phyloP scores from a whole-genome alignment of 2,888 invertebrate species.

The Microctonus brassicae region DNA sequence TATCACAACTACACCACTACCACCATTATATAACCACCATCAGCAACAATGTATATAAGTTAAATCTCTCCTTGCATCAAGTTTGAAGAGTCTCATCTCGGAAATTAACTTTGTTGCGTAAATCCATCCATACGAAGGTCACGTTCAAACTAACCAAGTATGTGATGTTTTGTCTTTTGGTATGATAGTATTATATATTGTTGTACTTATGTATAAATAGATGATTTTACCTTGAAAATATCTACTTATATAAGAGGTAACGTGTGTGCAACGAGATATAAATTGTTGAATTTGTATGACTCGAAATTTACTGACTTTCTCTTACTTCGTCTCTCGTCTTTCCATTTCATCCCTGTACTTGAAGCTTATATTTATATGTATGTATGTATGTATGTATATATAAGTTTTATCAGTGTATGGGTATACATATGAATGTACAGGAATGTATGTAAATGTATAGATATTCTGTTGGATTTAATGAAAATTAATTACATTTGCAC shows the following conservation, averaged over 20 bases:
- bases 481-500: slow-evolving; percentile 38
- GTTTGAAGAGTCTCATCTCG: neutral
- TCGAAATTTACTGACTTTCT: slow-evolving; percentile 41
- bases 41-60: neutral
- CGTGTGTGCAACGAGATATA: slow-evolving; percentile 4
- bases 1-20: slow-evolving; percentile 1
- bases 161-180: neutral
- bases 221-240: slow-evolving; percentile 30
- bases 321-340: neutral
- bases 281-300: slow-evolving; percentile 35
- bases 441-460: neutral
- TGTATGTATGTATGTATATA: slow-evolving; percentile 6
- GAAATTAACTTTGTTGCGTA: neutral
- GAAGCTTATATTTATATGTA: neutral
- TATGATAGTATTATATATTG: slow-evolving; percentile 46
- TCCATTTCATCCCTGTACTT: slow-evolving; percentile 25
- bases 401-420: too few species aligned
- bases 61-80: neutral
- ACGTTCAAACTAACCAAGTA: slow-evolving; percentile 31
- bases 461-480: neutral
- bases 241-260: neutral
- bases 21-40: neutral
- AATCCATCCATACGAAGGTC: slow-evolving; percentile 31
- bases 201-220: slow-evolving; percentile 44
- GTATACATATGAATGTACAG: neutral